These are phyloP conservation scores for Musca vetustissima DNA, from an alignment of 1,140 invertebrate species.

Conservation along the genomic window DNA sequence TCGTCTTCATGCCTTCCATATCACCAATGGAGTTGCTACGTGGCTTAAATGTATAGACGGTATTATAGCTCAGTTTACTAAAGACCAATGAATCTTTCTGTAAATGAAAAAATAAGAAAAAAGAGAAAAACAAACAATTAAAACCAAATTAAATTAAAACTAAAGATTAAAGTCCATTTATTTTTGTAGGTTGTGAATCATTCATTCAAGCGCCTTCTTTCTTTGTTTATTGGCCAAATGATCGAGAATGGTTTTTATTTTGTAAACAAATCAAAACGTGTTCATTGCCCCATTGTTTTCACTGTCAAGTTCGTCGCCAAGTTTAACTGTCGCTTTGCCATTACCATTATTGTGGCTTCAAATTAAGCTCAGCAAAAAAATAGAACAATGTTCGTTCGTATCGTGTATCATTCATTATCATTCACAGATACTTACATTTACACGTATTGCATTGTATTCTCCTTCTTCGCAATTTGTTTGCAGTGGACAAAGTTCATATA, in stretches of 20 bases:
- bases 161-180: not conserved
- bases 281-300: not conserved
- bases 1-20: conserved; percentile 32
- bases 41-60: conserved; percentile 44
- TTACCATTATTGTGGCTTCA: too few species aligned
- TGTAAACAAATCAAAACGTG: not conserved
- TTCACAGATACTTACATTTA: conserved; percentile 42
- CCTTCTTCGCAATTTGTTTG: conserved; percentile 50
- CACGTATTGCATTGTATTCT: conserved; percentile 49
- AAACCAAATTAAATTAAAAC: not conserved
- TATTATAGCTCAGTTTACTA: conserved; percentile 50
- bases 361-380: too few species aligned
- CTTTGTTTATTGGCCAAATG: too few species aligned
- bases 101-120: conserved; percentile 38
- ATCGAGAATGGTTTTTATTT: too few species aligned
- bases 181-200: too few species aligned
- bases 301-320: not conserved
- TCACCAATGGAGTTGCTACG: conserved; percentile 28
- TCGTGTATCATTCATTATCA: too few species aligned
- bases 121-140: conserved; percentile 28
- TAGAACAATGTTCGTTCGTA: too few species aligned
- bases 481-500: conserved; percentile 50
- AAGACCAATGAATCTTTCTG: conserved; percentile 51
- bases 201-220: too few species aligned
- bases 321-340: not conserved